These are phyloP conservation scores for Notothenia rossii DNA, from an alignment of 2,113 vertebrate genomes.

Conservation along the genomic window DNA sequence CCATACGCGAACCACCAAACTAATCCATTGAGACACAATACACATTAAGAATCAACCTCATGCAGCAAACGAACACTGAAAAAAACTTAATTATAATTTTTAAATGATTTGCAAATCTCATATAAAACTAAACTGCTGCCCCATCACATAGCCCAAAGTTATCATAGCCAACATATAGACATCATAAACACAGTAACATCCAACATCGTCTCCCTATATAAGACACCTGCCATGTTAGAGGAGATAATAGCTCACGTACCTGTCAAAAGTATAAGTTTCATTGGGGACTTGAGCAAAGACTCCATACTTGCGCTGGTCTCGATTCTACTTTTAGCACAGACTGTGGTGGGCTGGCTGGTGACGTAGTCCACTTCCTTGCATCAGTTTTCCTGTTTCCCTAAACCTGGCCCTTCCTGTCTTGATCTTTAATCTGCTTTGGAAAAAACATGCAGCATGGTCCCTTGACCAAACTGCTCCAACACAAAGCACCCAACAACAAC, in stretches of 20 bases:
- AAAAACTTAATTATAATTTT: neutral
- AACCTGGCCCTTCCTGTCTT: constrained; percentile 87
- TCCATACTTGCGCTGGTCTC: constrained; percentile 78
- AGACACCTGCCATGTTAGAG: neutral
- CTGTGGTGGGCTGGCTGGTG: constrained; percentile 75
- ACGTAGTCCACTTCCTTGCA: constrained; percentile 83
- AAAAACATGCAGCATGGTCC: constrained; percentile 57
- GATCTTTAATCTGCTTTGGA: constrained; percentile 78
- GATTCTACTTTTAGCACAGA: constrained; percentile 74
- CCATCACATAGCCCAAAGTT: neutral
- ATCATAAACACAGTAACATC: neutral
- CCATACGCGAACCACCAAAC: neutral
- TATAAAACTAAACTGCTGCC: neutral
- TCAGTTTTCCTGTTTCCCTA: constrained; percentile 87
- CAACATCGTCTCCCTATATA: neutral
- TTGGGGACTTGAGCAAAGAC: constrained; percentile 79
- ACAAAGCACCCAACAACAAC: neutral
- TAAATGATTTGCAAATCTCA: neutral
- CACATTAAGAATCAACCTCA: neutral
- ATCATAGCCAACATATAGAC: neutral
- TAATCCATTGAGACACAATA: neutral
- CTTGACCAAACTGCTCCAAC: neutral
- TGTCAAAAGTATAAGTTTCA: constrained; percentile 86
- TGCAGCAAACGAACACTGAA: neutral
- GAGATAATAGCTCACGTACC: constrained; percentile 74